Conservation (phyloP, 2,797 vertebrate genomes). For the Enteromius trimaculatus region DNA sequence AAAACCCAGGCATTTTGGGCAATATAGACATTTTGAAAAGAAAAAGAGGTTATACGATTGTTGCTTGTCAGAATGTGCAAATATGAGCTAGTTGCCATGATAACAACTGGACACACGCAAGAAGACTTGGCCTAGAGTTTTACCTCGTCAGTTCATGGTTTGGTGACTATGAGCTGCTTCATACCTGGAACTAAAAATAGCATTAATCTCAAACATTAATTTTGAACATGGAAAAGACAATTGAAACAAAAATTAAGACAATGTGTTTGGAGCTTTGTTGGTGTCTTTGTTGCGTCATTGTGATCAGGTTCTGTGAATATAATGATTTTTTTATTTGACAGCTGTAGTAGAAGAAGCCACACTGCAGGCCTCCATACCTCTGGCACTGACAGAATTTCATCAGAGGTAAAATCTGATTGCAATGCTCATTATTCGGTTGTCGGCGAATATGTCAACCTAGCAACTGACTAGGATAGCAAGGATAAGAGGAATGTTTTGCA, state of each 20-base stretch:
- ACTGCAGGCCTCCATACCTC: not conserved
- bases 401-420: not conserved
- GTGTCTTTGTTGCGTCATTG: not conserved
- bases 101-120: not conserved
- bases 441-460: not conserved
- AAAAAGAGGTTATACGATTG: not conserved
- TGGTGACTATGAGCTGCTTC: not conserved
- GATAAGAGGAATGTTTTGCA: not conserved
- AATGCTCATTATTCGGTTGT: not conserved
- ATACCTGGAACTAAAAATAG: not conserved
- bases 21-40: not conserved
- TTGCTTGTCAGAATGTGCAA: not conserved
- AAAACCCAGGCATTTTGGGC: not conserved
- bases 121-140: not conserved
- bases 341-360: not conserved
- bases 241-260: not conserved
- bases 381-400: not conserved
- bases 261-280: not conserved
- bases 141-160: not conserved
- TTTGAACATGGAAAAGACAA: not conserved
- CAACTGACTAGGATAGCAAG: not conserved
- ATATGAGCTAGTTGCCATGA: not conserved
- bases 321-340: not conserved
- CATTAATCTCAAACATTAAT: not conserved
- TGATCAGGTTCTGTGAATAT: not conserved